Base-by-base conservation (phyloP, 1,140 invertebrate species). In the Wasmannia auropunctata region DNA sequence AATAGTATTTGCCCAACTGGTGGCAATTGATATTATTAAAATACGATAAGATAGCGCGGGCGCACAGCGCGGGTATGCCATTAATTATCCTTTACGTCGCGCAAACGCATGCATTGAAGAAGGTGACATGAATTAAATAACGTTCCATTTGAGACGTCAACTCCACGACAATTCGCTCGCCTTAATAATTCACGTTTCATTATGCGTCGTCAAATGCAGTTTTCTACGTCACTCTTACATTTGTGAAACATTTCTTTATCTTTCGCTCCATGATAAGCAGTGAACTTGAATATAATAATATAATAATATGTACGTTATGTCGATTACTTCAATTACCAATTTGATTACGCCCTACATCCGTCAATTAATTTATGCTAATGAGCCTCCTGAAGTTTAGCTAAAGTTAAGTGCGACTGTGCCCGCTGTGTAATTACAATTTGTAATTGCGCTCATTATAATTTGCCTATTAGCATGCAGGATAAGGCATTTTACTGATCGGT, bases 11-110 rank as follows among this genome's bases (percentile, higher is more conserved):
- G 34, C 10, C 4, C 77, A 80, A 40, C 25, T 58, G 65, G 37
- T 25, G 6, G 31, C 25, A n/a, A 70, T 54, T 10, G 63, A 77
- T 77, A 31, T 54, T 54, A 69, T 51, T 37, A 51, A 54, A 28
- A 54, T 22, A n/a, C n/a, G 63, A 70, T 80, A 80, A 80, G 77
- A 80, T 80, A 80, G 54, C 31, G 34, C 16, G n/a, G n/a, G n/a
- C n/a, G n/a, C n/a, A n/a, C 4, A 11, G 1, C n/a, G n/a, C n/a
- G n/a, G n/a, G n/a, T 28, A 6, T 37, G 22, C 31, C 25, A 62
- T 76, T 51, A 51, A 28, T 37, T 54, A 77, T 14, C 19, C 43
- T 43, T 63, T 8, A n/a, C 19, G 2, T 40, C 3, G 5, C 8
- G 16, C 19, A 22, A 19, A 2, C 34, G 8, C 14, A 65, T 28